Percentiles rank a stretch among this genome's conserved stretches.
Evolutionary conservation across 2,113 vertebrate genomes (phyloP).

Genomic region (Protobothrops flavoviridis): DNA sequence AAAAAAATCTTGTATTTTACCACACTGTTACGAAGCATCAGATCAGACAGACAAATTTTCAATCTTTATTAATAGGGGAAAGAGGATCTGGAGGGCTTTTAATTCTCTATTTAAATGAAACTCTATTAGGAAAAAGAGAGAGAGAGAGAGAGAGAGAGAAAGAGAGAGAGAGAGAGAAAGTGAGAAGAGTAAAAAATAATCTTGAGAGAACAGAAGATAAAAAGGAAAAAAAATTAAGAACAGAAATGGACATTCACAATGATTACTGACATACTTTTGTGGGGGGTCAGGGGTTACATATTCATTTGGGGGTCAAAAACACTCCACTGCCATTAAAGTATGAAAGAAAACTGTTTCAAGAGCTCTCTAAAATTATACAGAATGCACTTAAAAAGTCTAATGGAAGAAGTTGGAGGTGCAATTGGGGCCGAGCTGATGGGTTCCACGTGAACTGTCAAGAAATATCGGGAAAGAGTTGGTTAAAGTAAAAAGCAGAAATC

Average conservation of each 20-base stretch:
- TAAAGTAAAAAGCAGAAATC: conserved; percentile 26
- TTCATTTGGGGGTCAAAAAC: conserved; percentile 18
- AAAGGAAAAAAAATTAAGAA: conserved; percentile 8
- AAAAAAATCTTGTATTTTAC: not conserved
- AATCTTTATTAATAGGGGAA: conserved; percentile 21
- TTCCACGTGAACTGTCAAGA: conserved; percentile 37
- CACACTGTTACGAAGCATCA: conserved; percentile 7
- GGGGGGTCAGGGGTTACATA: not conserved
- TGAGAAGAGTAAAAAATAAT: not conserved
- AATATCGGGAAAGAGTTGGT: conserved; percentile 33
- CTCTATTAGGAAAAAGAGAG: not conserved
- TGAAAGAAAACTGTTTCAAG: conserved; percentile 3
- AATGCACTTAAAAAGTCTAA: conserved; percentile 22
- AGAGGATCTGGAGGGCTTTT: conserved; percentile 5
- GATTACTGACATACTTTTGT: conserved; percentile 10
- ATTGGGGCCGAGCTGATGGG: conserved; percentile 31
- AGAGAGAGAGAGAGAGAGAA: not conserved
- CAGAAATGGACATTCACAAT: conserved; percentile 23
- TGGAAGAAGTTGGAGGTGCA: conserved; percentile 37
- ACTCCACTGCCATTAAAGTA: conserved; percentile 6
- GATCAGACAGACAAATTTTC: conserved; percentile 13
- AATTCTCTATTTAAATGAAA: conserved; percentile 10
- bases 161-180: not conserved
- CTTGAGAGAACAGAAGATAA: conserved; percentile 15
- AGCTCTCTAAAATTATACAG: conserved; percentile 24